These are phyloP conservation scores for Zosterops japonicus DNA, from an alignment of 2,113 vertebrate genomes.

Conservation along the genomic window DNA sequence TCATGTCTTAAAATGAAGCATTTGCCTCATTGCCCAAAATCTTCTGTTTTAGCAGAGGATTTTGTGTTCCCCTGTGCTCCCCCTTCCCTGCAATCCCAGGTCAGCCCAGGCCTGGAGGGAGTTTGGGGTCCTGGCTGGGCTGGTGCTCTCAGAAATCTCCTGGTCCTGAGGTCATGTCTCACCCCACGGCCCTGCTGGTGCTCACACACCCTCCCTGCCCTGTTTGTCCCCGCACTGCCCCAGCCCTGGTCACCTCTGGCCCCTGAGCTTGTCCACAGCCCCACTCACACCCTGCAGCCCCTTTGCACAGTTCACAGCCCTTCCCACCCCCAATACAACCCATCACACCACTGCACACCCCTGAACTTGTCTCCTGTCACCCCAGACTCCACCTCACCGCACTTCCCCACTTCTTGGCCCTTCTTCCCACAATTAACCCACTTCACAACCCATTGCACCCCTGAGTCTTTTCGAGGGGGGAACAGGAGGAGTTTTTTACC, in stretches of 20 bases:
- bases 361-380: neutral
- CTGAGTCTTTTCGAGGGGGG: neutral
- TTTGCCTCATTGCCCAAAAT: neutral
- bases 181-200: rapidly evolving
- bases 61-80: neutral
- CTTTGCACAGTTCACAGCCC: neutral
- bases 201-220: neutral
- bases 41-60: neutral
- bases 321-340: neutral
- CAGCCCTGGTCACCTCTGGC: neutral
- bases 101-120: neutral
- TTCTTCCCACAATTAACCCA: neutral
- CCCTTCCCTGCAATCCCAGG: neutral
- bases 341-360: rapidly evolving
- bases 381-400: neutral
- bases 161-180: rapidly evolving
- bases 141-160: neutral
- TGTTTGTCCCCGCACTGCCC: neutral
- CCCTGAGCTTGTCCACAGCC: neutral
- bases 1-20: neutral
- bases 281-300: neutral
- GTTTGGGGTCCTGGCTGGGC: neutral
- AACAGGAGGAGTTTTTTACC: neutral
- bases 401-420: neutral
- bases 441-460: neutral